Conservation (phyloP, 2,797 vertebrate genomes). For the Sebastes reedi region DNA sequence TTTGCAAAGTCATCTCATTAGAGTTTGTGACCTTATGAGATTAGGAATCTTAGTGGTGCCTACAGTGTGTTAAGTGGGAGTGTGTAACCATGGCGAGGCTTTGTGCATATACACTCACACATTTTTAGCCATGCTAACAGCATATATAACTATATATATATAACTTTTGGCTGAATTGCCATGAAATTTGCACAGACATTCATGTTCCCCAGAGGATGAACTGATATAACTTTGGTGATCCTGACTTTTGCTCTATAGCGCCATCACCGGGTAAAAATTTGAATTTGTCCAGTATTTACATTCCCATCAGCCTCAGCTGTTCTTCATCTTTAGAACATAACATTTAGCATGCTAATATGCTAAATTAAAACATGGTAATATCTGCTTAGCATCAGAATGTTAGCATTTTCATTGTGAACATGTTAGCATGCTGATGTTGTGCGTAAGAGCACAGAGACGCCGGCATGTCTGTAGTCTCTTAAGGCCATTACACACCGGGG, state of each 20-base stretch:
- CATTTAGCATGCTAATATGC: too few relatives aligned
- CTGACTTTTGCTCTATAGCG: too few relatives aligned
- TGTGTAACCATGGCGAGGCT: not conserved
- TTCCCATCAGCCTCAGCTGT: too few relatives aligned
- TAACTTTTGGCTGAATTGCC: too few relatives aligned
- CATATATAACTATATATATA: too few relatives aligned
- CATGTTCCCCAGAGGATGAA: too few relatives aligned
- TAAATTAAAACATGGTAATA: too few relatives aligned
- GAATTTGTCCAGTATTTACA: not conserved
- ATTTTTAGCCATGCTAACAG: too few relatives aligned
- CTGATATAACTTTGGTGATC: too few relatives aligned
- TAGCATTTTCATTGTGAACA: not conserved
- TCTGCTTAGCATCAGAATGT: rapidly evolving
- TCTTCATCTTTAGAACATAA: not conserved
- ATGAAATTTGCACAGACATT: too few relatives aligned
- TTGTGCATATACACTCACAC: not conserved
- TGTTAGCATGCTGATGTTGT: not conserved
- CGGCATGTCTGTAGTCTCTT: not conserved
- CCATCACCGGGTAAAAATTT: too few relatives aligned
- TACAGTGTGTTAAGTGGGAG: not conserved
- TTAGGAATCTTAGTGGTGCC: not conserved
- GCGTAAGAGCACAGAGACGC: too few relatives aligned
- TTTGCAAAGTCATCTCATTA: slow-evolving; percentile 14
- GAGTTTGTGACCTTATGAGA: slow-evolving; percentile 1
- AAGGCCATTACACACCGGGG: not conserved